Conservation (phyloP, 2,113 vertebrate species). For the Leptobrachium ailaonicum region DNA sequence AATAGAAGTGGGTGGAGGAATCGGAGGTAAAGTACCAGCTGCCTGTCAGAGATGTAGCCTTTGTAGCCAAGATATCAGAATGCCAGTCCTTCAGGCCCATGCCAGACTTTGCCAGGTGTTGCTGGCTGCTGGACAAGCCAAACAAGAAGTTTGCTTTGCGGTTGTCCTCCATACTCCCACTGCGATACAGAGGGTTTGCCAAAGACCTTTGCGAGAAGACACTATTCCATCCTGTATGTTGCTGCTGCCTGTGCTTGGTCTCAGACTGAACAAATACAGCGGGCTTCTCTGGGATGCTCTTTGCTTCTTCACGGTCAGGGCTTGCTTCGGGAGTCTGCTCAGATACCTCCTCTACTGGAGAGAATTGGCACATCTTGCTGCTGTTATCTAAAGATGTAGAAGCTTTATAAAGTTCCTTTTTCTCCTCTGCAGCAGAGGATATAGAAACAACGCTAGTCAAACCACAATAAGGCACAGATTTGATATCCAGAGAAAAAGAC, state of each 20-base stretch:
- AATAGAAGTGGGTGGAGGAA: conserved; percentile 79
- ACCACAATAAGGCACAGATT: conserved; percentile 68
- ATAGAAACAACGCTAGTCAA: conserved; percentile 52
- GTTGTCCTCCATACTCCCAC: conserved; percentile 85
- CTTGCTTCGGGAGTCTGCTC: conserved; percentile 86
- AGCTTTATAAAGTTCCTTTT: conserved; percentile 75
- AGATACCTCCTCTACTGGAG: conserved; percentile 86
- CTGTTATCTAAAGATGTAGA: conserved; percentile 69
- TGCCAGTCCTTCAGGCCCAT: conserved; percentile 89
- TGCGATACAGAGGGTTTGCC: conserved; percentile 74
- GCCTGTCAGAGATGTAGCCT: conserved; percentile 69
- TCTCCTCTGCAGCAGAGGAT: conserved; percentile 61
- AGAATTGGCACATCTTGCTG: conserved; percentile 86
- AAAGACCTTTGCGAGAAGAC: conserved; percentile 54
- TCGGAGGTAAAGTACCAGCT: conserved; percentile 88
- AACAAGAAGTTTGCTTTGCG: conserved; percentile 74
- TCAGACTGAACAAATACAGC: conserved; percentile 52
- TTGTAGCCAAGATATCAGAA: conserved; percentile 85
- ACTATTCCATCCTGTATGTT: conserved; percentile 53
- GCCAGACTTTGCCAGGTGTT: conserved; percentile 76
- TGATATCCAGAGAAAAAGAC: conserved; percentile 92
- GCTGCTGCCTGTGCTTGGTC: conserved; percentile 56
- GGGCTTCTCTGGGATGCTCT: conserved; percentile 28
- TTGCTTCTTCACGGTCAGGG: conserved; percentile 75
- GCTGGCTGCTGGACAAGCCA: conserved; percentile 84